These are phyloP conservation scores for Hedychridium roseum DNA, from an alignment of 2,888 invertebrate genomes.

Conservation along the genomic window DNA sequence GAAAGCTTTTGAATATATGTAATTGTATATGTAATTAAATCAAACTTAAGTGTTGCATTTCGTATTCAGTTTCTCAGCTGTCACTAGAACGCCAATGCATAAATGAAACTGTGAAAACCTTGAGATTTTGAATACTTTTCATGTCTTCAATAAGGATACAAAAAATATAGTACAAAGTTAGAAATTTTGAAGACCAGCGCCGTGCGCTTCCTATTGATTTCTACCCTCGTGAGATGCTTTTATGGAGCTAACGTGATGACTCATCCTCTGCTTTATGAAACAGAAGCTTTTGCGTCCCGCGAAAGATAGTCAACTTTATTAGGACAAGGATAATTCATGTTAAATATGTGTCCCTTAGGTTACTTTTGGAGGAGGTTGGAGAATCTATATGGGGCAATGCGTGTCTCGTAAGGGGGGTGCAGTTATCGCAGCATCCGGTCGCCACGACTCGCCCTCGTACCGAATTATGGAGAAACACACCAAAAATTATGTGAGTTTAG, in stretches of 20 bases:
- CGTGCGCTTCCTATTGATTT: not conserved
- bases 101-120: not conserved
- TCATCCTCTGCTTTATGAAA: not conserved
- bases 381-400: conserved; percentile 78
- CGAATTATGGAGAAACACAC: conserved; percentile 61
- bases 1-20: not conserved
- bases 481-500: conserved; percentile 55
- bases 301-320: not conserved
- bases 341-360: conserved; percentile 29
- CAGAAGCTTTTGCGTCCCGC: not conserved
- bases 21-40: too few species aligned
- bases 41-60: not conserved
- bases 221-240: not conserved
- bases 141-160: not conserved
- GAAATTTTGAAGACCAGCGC: too few species aligned
- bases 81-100: not conserved
- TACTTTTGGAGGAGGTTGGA: conserved; percentile 52
- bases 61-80: not conserved
- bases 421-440: conserved; percentile 71
- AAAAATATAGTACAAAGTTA: not conserved
- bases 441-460: conserved; percentile 67
- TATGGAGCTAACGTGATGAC: not conserved
- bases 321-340: not conserved
- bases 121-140: not conserved
- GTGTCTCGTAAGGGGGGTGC: conserved; percentile 73